Conservation (phyloP, 2,113 vertebrate species). For the Aegithalos caudatus region DNA sequence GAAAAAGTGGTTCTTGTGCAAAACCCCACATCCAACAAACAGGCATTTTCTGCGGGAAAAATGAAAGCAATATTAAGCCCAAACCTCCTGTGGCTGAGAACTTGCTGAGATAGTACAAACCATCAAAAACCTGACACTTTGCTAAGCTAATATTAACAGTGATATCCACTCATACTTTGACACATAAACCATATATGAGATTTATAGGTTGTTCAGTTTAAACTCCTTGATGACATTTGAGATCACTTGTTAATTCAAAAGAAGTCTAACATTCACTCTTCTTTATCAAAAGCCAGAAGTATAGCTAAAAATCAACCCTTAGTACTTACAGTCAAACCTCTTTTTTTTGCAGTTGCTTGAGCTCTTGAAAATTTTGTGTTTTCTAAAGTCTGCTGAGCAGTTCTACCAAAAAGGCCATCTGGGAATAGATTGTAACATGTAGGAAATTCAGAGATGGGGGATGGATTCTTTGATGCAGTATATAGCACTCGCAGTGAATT, state of each 20-base stretch:
- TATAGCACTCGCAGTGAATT: neutral
- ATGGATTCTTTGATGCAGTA: neutral
- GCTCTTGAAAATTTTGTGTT: neutral
- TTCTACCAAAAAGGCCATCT: neutral
- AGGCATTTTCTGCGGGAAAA: neutral
- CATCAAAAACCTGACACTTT: neutral
- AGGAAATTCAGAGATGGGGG: neutral
- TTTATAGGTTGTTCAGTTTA: neutral
- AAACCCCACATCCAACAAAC: neutral
- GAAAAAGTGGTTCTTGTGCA: neutral
- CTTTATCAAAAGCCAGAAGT: neutral
- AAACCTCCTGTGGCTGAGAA: neutral
- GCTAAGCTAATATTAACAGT: neutral
- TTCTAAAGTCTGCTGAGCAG: neutral
- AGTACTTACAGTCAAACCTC: neutral
- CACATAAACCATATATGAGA: neutral
- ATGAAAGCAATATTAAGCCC: neutral
- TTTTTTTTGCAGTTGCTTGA: neutral
- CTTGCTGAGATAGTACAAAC: neutral
- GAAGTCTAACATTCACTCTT: neutral
- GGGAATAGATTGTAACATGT: neutral
- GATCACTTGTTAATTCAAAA: neutral
- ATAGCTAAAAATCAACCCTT: neutral
- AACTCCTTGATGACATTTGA: neutral
- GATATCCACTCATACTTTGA: neutral